Evolutionary conservation across 2,797 vertebrate genomes (phyloP).

Genomic region (Danio aesculapii): DNA sequence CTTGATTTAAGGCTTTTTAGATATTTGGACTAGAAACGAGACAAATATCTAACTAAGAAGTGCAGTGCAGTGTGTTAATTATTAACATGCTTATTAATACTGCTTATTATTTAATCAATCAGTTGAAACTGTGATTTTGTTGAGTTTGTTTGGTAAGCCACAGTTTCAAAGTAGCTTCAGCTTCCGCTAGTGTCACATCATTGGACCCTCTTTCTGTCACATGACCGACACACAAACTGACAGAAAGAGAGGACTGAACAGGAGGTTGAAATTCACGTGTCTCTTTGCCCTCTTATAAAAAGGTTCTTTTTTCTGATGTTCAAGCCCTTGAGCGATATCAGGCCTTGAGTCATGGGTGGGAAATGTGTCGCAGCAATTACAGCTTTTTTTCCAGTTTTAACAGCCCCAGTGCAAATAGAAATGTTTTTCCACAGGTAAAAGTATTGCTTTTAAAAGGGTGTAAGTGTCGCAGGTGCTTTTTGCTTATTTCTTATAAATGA

Average conservation of each 20-base stretch:
- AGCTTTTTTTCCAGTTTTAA: conserved; percentile 72
- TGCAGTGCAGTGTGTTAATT: no score
- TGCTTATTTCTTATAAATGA: conserved; percentile 24
- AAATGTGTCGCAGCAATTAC: conserved; percentile 80
- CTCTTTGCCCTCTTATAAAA: conserved; percentile 47
- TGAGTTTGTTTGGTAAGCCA: not conserved
- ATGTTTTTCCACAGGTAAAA: conserved; percentile 60
- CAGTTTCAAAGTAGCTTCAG: not conserved
- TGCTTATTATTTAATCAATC: no score
- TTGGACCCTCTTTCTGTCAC: not conserved
- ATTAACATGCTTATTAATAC: no score
- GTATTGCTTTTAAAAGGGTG: conserved; percentile 53
- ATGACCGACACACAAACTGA: not conserved
- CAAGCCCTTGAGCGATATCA: conserved; percentile 48
- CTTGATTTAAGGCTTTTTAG: no score
- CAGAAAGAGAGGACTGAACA: conserved; percentile 15
- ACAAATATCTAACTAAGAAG: no score
- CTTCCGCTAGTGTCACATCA: not conserved
- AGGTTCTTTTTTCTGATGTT: conserved; percentile 48
- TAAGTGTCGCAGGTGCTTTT: conserved; percentile 16
- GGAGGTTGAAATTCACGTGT: conserved; percentile 10
- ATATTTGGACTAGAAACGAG: no score
- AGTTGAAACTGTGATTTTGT: no score
- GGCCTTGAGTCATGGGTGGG: conserved; percentile 61
- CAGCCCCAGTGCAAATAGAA: conserved; percentile 69